phyloP scores from a whole-genome alignment of 2,797 vertebrate genomes.

The Anguilla megastoma region DNA sequence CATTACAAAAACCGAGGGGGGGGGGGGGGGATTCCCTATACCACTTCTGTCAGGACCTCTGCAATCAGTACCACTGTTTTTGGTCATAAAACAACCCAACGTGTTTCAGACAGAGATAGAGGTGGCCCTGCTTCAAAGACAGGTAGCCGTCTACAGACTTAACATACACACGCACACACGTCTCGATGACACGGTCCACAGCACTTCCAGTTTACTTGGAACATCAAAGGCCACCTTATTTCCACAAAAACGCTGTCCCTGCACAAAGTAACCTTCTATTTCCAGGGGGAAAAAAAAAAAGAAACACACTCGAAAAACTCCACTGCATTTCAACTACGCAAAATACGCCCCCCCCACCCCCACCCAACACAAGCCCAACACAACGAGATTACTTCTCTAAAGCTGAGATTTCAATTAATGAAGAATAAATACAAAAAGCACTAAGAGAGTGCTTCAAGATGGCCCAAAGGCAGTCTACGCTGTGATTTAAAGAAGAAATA shows the following conservation, averaged over 20 bases:
- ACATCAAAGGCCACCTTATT: background rate
- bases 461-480: background rate
- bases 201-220: background rate
- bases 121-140: constrained; percentile 50
- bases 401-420: background rate
- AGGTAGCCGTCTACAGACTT: background rate
- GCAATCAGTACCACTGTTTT: constrained; percentile 43
- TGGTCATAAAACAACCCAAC: constrained; percentile 50
- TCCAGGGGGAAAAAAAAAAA: background rate
- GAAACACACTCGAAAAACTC: background rate
- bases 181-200: background rate
- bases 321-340: background rate
- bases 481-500: background rate
- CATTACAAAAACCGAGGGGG: constrained; percentile 26
- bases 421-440: background rate
- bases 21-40: constrained; percentile 17
- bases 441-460: background rate
- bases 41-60: constrained; percentile 40
- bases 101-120: constrained; percentile 36
- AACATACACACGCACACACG: background rate
- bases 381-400: background rate
- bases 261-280: background rate
- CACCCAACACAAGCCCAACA: background rate
- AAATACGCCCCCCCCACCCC: background rate
- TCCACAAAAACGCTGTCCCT: background rate